Base-by-base conservation (phyloP, 2,797 vertebrate genomes). In the Craterocephalus amniculus region DNA sequence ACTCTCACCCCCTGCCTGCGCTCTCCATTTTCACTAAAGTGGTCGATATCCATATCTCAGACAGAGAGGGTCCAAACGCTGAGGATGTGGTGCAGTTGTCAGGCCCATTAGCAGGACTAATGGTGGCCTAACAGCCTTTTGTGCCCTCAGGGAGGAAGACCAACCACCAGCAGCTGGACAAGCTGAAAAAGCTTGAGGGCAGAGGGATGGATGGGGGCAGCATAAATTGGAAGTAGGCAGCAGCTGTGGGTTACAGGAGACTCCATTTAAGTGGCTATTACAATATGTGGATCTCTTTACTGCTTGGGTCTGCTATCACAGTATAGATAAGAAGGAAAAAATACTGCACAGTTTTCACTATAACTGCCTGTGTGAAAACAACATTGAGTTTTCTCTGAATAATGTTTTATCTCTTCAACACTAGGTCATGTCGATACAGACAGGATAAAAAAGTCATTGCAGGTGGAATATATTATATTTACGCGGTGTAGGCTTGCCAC, bases 91-190 rank as follows among this genome's bases (percentile, higher is more conserved):
- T 57, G 48, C 83, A 67, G 68, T 91, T 88, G 83, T 87, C 72
- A 83, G 82, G 77, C 83, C 89, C 89, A 92, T 93, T 91, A 93
- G 84, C 75, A 78, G 85, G 77, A 88, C 85, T 93, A 91, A 92
- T 93, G 86, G 86, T 84, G 84, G 87, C 87, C 89, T 91, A 89
- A 90, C 81, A 87, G 91, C 83, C 86, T 72, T 72, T 67, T 43
- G 76, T 81, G 69, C 83, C 88, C 88, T 86, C 54, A 32, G 91
- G 90, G 91, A 87, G 83, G 81, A 86, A 84, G 83, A 86, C 73
- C 76, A 74, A 87, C 89, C 81, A 87, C 80, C 79, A 85, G 79
- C 86, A 90, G 88, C 71, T 83, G 84, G 81, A 80, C 54, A 24
- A 81, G 58, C 74, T 89, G 79, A 81, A 80, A 87, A 77, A 78